Base-by-base conservation (phyloP, 2,113 vertebrate species). In the Gadus chalcogrammus region DNA sequence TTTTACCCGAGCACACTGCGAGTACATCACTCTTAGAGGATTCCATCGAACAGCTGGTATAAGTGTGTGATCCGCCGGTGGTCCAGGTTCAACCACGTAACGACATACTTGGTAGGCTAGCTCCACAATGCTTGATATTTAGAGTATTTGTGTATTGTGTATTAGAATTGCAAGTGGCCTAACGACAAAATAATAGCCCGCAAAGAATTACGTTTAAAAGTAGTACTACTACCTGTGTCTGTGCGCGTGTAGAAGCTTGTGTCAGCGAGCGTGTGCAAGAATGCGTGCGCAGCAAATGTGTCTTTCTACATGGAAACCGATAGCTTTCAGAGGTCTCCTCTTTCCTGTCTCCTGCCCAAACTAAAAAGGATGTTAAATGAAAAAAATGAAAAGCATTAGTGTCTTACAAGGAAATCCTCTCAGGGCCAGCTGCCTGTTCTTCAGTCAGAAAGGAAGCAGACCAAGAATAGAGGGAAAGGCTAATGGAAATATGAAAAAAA, bases 401-500 rank as follows among this genome's bases (percentile, higher is more conserved):
- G 55, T 58, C 55, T 58, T 58, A 58, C 55, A 58, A 58, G 55
- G 55, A 58, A 58, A 58, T 58, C 55, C 55, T 58, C 55, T 58
- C 55, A 58, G 42, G 42, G 42, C 12, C 42, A 48, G 42, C 42
- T 48, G 42, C 42, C 1, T 48, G 42, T 48, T 48, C 42, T 48
- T 48, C 42, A 48, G 42, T 48, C 42, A 48, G 42, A 48, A 9
- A 48, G 55, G 55, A 58, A 58, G 15, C 55, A 58, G 15, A 58
- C 55, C 55, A 58, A 58, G 55, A 58, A 58, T 58, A n/a, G n/a
- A 58, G 55, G 55, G 15, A 58, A 58, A n/a, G 55, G 55, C 3
- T 58, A n/a, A 56, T 56, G 17, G 15, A 56, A 15, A 56, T 4
- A 56, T 17, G 17, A 15, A 58, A 16, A 58, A 15, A 17, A 16